phyloP scores from a whole-genome alignment of 1,140 invertebrate species.

The Drosophila persimilis region DNA sequence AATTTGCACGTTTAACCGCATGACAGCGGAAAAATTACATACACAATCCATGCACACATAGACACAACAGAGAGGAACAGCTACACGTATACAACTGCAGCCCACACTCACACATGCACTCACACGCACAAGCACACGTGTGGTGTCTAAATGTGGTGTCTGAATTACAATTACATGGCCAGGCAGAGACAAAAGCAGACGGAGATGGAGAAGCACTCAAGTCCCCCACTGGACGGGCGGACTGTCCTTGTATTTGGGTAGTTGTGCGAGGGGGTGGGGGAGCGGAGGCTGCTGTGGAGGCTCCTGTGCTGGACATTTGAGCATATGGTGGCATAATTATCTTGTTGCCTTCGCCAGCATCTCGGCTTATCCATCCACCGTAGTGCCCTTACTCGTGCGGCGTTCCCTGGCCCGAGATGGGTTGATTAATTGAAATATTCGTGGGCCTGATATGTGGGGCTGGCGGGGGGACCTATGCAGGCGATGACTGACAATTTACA shows the following conservation, averaged over 20 bases:
- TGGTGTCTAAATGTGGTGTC: constrained; percentile 37
- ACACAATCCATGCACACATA: constrained; percentile 37
- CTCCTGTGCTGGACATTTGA: constrained; percentile 61
- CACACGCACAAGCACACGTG: constrained; percentile 21
- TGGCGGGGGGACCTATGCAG: background rate
- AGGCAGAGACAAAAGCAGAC: background rate
- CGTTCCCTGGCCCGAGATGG: constrained; percentile 49
- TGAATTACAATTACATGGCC: constrained; percentile 73
- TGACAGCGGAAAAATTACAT: constrained; percentile 65
- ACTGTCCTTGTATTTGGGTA: constrained; percentile 44
- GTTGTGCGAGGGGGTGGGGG: background rate
- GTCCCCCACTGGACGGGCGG: constrained; percentile 23
- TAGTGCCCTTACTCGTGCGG: constrained; percentile 37
- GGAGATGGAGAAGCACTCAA: constrained; percentile 40
- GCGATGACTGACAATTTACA: constrained; percentile 15
- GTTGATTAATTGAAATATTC: constrained; percentile 58
- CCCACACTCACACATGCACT: constrained; percentile 8
- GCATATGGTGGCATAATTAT: constrained; percentile 76
- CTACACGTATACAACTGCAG: background rate
- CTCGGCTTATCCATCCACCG: constrained; percentile 52
- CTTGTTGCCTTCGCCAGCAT: constrained; percentile 66
- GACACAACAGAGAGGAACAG: background rate
- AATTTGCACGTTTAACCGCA: constrained; percentile 77
- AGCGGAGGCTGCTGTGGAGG: constrained; percentile 22
- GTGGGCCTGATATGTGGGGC: constrained; percentile 1